Evolutionary conservation across 2,888 invertebrate species (phyloP).

Genomic region (Caenorhabditis doughertyi): DNA sequence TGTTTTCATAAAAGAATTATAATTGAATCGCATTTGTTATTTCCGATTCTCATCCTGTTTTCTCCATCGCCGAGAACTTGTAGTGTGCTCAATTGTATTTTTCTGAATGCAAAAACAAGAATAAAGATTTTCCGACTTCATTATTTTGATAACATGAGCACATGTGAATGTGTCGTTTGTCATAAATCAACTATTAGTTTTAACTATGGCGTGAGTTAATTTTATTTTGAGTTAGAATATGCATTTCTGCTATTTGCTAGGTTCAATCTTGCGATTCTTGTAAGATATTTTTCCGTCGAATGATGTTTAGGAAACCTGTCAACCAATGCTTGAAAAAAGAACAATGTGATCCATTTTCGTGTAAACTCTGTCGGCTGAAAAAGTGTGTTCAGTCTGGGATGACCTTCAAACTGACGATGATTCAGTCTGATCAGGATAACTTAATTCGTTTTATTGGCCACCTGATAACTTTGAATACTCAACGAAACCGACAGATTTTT

Average conservation of each 20-base stretch:
- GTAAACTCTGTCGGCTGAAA: slow-evolving; percentile 7
- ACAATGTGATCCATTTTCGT: not conserved
- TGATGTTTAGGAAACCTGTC: not conserved
- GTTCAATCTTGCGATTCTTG: not conserved
- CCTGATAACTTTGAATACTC: not conserved
- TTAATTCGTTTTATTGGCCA: not conserved
- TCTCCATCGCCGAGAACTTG: too few species aligned
- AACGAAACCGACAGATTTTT: not conserved
- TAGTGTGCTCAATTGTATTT: too few species aligned
- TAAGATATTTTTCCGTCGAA: slow-evolving; percentile 7
- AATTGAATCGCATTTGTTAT: too few species aligned
- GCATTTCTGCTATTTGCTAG: not conserved
- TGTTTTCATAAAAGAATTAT: too few species aligned
- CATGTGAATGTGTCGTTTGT: slow-evolving; percentile 3
- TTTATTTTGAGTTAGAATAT: not conserved
- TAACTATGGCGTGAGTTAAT: slow-evolving; percentile 1
- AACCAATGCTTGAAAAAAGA: not conserved
- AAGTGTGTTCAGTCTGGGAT: slow-evolving; percentile 19
- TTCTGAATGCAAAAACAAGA: too few species aligned
- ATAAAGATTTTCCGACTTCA: too few species aligned
- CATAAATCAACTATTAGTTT: not conserved
- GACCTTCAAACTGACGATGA: not conserved
- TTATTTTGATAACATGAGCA: not conserved
- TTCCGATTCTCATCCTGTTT: too few species aligned
- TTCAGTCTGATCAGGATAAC: not conserved